phyloP scores from a whole-genome alignment of 2,113 vertebrate species.

The Hippolais icterina region DNA sequence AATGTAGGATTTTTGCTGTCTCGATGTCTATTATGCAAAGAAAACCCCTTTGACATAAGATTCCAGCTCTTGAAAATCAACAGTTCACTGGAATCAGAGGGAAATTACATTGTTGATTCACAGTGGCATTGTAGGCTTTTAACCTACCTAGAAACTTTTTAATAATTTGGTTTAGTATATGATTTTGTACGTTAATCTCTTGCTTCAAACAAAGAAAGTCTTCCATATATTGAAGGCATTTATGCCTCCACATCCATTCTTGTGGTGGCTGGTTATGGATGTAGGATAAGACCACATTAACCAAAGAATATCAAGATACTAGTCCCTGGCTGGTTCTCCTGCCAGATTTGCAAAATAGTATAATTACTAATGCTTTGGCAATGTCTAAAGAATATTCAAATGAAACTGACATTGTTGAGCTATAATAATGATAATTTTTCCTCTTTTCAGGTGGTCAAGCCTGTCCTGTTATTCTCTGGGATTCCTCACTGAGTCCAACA shows the following conservation, averaged over 20 bases:
- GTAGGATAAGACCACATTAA: constrained; percentile 43
- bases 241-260: constrained; percentile 31
- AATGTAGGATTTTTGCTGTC: not conserved
- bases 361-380: not conserved
- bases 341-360: not conserved
- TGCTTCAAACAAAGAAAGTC: constrained; percentile 10
- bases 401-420: not conserved
- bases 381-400: not conserved
- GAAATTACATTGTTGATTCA: not conserved
- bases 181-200: constrained; percentile 10
- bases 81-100: not conserved
- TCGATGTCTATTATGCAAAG: not conserved
- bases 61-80: not conserved
- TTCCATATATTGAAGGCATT: constrained; percentile 16
- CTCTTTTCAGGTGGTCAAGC: constrained; percentile 78
- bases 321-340: not conserved
- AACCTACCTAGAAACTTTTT: not conserved
- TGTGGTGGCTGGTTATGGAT: constrained; percentile 44
- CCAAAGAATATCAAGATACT: not conserved
- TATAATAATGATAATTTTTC: not conserved
- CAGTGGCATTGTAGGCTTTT: not conserved
- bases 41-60: not conserved
- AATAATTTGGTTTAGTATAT: not conserved
- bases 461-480: constrained; percentile 86
- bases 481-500: constrained; percentile 78